These are phyloP conservation scores for Euschistus heros DNA, from an alignment of 1,140 invertebrate species.

Conservation along the genomic window DNA sequence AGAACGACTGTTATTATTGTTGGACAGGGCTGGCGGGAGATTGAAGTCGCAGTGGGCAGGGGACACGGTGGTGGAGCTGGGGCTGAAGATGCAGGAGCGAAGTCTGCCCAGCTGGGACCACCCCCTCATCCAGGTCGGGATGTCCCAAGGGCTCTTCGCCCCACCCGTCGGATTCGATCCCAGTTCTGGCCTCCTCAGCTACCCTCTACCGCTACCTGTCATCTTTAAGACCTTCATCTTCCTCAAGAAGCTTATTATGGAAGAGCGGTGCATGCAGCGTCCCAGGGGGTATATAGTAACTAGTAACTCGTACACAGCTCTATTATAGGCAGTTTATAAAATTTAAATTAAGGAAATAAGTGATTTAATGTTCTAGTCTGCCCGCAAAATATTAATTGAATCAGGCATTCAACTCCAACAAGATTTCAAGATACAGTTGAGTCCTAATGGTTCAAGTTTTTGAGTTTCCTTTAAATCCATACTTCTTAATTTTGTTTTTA, in stretches of 20 bases:
- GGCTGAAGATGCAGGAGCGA: not conserved
- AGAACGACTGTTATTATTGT: too few relatives aligned
- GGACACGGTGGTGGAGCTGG: constrained; percentile 5
- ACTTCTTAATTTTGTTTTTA: too few relatives aligned
- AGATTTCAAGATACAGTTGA: too few relatives aligned
- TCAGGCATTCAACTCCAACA: too few relatives aligned
- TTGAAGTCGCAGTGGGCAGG: not conserved
- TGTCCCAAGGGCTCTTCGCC: not conserved
- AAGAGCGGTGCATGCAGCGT: not conserved
- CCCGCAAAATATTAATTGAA: too few relatives aligned
- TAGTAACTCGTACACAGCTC: not conserved
- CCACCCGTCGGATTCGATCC: not conserved
- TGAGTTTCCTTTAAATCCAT: too few relatives aligned
- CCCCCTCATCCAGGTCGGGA: not conserved
- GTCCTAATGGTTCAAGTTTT: too few relatives aligned
- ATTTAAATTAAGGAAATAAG: too few relatives aligned
- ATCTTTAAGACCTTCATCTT: not conserved
- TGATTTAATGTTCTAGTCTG: too few relatives aligned
- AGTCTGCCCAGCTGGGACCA: not conserved
- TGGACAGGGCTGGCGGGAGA: not conserved
- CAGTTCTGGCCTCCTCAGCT: not conserved
- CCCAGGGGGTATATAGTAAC: not conserved
- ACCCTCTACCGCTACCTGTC: not conserved
- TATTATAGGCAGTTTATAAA: too few relatives aligned
- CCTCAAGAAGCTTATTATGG: not conserved